A percentile compares a stretch with the other conserved stretches of the same genome.
Evolutionary conservation across 2,797 vertebrate genomes (phyloP).

Genomic region (Spinus olivaceus): DNA sequence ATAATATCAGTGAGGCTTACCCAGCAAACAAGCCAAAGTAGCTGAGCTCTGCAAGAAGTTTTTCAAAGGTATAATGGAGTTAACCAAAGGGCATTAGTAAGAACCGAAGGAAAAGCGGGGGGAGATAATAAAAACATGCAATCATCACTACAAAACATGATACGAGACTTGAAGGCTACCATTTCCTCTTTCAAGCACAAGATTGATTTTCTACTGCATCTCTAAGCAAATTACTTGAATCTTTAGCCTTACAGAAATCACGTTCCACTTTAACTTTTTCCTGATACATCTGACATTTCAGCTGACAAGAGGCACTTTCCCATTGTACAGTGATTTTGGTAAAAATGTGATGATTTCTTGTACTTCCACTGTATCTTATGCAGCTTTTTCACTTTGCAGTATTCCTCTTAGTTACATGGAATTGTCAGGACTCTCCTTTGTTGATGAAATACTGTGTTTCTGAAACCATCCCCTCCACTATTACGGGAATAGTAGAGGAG

Average conservation of each 20-base stretch:
- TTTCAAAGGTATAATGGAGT: slow-evolving; percentile 52
- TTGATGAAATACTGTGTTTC: background rate
- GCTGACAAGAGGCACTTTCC: slow-evolving; percentile 1
- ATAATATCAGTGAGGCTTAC: slow-evolving; percentile 47
- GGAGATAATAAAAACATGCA: slow-evolving; percentile 42
- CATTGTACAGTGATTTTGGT: background rate
- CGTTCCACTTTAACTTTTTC: slow-evolving; percentile 39
- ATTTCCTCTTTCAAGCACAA: slow-evolving; percentile 51
- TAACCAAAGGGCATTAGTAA: slow-evolving; percentile 61
- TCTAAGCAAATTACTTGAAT: slow-evolving; percentile 55
- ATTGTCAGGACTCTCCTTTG: background rate
- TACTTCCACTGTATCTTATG: background rate
- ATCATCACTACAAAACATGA: slow-evolving; percentile 49
- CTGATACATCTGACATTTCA: slow-evolving; percentile 45
- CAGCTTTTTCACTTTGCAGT: background rate
- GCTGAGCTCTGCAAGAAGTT: slow-evolving; percentile 59
- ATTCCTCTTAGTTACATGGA: background rate
- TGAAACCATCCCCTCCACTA: background rate
- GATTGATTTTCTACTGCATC: slow-evolving; percentile 56
- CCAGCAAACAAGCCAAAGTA: slow-evolving; percentile 57
- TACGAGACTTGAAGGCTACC: slow-evolving; percentile 52
- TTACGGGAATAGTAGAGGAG: background rate
- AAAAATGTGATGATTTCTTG: background rate
- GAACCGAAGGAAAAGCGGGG: background rate
- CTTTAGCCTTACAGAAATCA: slow-evolving; percentile 33